Percentiles rank a stretch among this genome's conserved stretches.
Evolutionary conservation across 2,888 invertebrate genomes (phyloP).

Genomic region (Polyommatus icarus): DNA sequence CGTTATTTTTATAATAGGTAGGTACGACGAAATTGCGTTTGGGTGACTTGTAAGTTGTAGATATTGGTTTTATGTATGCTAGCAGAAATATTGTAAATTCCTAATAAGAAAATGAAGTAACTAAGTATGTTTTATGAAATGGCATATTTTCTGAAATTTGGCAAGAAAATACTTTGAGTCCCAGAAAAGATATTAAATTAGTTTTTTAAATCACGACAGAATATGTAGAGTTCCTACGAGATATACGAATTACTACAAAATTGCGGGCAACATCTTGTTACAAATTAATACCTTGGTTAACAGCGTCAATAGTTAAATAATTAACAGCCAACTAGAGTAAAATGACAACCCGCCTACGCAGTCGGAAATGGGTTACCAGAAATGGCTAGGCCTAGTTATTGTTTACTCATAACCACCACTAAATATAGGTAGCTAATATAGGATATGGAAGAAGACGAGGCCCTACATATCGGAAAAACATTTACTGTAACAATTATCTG

Average conservation of each 20-base stretch:
- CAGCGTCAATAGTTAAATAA: neutral
- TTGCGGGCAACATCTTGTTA: neutral
- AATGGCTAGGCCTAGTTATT: neutral
- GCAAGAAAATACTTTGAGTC: too few relatives aligned
- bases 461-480: neutral
- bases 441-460: neutral
- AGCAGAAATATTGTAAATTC: too few relatives aligned
- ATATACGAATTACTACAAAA: neutral
- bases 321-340: neutral
- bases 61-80: too few relatives aligned
- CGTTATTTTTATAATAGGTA: too few relatives aligned
- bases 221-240: too few relatives aligned
- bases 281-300: neutral
- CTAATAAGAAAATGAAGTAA: too few relatives aligned
- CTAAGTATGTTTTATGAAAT: too few relatives aligned
- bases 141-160: too few relatives aligned
- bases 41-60: too few relatives aligned
- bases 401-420: neutral
- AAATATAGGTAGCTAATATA: neutral
- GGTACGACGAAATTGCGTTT: too few relatives aligned
- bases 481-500: neutral
- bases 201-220: too few relatives aligned
- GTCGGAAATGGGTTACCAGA: neutral
- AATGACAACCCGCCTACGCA: neutral
- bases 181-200: too few relatives aligned